A percentile compares a stretch with the other conserved stretches of the same genome.
Conservation (phyloP, 2,797 vertebrate genomes). For the Pangasius krempfi region DNA sequence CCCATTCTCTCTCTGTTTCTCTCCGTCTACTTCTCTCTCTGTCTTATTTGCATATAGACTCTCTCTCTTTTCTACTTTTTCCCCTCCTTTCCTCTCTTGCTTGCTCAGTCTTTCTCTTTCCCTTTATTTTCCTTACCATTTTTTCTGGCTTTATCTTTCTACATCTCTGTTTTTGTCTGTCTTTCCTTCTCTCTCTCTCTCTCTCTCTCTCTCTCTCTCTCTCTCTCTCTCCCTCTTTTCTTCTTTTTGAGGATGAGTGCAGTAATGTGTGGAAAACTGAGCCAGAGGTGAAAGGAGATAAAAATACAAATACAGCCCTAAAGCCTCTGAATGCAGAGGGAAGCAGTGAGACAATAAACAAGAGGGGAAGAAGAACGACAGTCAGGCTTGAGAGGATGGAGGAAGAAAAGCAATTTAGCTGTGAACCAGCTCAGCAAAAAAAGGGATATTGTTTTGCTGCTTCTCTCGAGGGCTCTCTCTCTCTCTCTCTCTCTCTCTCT, state of each 20-base stretch:
- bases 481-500: constrained; percentile 11
- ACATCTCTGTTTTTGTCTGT: not conserved
- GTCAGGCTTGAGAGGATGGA: not conserved
- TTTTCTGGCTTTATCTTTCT: not conserved
- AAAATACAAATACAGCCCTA: constrained; percentile 43
- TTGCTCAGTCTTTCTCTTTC: not conserved
- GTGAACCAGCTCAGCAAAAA: constrained; percentile 28
- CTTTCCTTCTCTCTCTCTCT: not conserved
- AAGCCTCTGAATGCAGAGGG: constrained; percentile 15
- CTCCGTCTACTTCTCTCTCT: not conserved
- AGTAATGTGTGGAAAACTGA: constrained; percentile 17
- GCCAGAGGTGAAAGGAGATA: constrained; percentile 35
- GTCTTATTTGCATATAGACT: not conserved
- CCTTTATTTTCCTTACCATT: not conserved
- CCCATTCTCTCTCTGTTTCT: not conserved
- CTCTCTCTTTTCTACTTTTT: not conserved
- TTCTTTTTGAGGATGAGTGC: not conserved
- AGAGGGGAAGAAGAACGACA: constrained; percentile 3
- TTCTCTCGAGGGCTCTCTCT: constrained; percentile 7
- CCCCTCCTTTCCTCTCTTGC: not conserved
- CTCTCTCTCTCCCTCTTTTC: not conserved
- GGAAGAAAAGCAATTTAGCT: constrained; percentile 34
- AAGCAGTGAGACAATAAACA: not conserved
- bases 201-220: not conserved
- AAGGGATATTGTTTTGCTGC: constrained; percentile 8